Evolutionary conservation across 1,140 invertebrate genomes (phyloP).

Genomic region (Micrasema minimum): DNA sequence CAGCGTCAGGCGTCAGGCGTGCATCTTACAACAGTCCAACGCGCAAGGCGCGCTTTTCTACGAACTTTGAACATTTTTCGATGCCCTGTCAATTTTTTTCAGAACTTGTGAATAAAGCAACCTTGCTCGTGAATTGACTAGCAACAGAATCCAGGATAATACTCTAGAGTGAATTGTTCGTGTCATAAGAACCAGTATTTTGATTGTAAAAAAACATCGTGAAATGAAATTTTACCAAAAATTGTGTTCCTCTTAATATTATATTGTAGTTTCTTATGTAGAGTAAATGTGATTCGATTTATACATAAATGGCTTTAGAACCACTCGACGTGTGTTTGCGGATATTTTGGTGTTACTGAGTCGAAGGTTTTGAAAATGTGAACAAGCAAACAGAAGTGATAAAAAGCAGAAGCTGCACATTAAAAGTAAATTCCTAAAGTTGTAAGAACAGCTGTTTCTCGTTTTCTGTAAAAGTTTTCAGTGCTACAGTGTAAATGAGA

Average conservation of each 20-base stretch:
- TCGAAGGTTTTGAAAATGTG: slow-evolving; percentile 21
- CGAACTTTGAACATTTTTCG: background rate
- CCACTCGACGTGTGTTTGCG: slow-evolving; percentile 23
- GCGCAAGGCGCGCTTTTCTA: slow-evolving; percentile 2
- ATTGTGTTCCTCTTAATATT: too few species aligned
- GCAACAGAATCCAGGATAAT: too few species aligned
- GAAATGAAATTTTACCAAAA: too few species aligned
- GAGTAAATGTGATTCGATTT: slow-evolving; percentile 1
- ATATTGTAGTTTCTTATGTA: too few species aligned
- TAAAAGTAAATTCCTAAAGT: background rate
- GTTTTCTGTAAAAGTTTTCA: too few species aligned
- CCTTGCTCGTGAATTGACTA: too few species aligned
- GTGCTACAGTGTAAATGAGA: background rate
- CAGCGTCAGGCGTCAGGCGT: slow-evolving; percentile 19
- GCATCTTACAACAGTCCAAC: slow-evolving; percentile 1
- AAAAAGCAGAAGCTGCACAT: background rate
- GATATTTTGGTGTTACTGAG: slow-evolving; percentile 38
- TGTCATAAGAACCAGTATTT: too few species aligned
- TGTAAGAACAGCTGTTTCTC: background rate
- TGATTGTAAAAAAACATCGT: too few species aligned
- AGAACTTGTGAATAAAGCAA: too few species aligned
- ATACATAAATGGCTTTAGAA: slow-evolving; percentile 35
- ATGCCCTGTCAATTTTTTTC: background rate
- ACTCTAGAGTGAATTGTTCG: too few species aligned
- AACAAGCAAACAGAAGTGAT: slow-evolving; percentile 10